These are phyloP conservation scores for Calephelis perditalis DNA, from an alignment of 2,888 invertebrate genomes.

Conservation along the genomic window DNA sequence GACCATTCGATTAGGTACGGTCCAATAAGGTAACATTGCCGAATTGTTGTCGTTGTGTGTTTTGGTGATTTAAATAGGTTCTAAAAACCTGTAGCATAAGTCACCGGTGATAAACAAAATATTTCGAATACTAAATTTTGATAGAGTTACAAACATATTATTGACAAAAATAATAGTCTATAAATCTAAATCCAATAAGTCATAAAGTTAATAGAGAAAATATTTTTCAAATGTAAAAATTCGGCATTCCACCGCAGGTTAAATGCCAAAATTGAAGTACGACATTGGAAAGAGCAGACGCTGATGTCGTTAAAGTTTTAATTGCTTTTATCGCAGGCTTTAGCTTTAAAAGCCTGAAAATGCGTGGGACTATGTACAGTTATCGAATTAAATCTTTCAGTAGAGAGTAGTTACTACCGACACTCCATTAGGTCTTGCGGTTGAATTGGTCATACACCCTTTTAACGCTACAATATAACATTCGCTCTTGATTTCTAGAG, in stretches of 20 bases:
- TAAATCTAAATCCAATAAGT: too few relatives aligned
- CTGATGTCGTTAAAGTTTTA: constrained; percentile 67
- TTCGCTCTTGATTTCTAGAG: too few relatives aligned
- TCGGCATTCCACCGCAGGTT: constrained; percentile 39
- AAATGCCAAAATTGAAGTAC: constrained; percentile 46
- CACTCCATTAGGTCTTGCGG: constrained; percentile 32
- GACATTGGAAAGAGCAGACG: constrained; percentile 51
- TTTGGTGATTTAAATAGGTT: too few relatives aligned
- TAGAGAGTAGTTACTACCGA: constrained; percentile 35
- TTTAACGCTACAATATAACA: constrained; percentile 19
- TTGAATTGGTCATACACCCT: constrained; percentile 27
- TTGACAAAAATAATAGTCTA: too few relatives aligned
- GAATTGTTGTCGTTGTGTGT: too few relatives aligned
- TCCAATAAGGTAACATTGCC: too few relatives aligned
- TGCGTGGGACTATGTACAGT: constrained; percentile 51
- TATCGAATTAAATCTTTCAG: constrained; percentile 60
- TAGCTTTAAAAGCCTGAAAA: constrained; percentile 58
- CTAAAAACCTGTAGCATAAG: too few relatives aligned
- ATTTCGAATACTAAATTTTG: too few relatives aligned
- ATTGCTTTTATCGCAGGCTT: constrained; percentile 67
- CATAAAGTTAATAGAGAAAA: too few relatives aligned
- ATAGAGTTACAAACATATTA: too few relatives aligned
- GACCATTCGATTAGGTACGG: too few relatives aligned
- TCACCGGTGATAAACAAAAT: too few relatives aligned
- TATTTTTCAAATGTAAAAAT: constrained; percentile 14